These are phyloP conservation scores for Leptothorax acervorum DNA, from an alignment of 2,888 invertebrate genomes.

Conservation along the genomic window DNA sequence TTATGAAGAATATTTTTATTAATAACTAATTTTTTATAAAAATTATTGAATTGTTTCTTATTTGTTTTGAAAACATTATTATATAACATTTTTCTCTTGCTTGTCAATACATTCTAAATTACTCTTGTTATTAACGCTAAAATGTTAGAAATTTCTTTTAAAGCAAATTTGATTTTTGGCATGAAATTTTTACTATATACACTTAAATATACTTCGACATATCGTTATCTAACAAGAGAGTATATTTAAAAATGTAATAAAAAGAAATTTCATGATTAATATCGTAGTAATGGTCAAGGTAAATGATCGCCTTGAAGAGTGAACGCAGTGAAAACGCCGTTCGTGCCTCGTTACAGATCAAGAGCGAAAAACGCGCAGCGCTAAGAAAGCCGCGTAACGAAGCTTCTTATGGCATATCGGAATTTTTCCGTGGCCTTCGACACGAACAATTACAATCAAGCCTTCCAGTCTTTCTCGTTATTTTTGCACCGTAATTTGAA, in stretches of 20 bases:
- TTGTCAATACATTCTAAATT: background rate
- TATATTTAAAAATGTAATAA: background rate
- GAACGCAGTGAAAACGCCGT: constrained; percentile 46
- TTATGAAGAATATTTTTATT: background rate
- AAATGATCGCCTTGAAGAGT: constrained; percentile 51
- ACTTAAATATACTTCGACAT: background rate
- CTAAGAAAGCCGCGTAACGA: constrained; percentile 44
- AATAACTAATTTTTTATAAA: background rate
- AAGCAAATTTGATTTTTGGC: background rate
- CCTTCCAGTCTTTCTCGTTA: constrained; percentile 14
- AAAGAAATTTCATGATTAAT: constrained; percentile 21
- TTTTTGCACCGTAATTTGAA: constrained; percentile 8
- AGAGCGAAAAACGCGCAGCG: constrained; percentile 26
- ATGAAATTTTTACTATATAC: background rate
- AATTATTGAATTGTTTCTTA: background rate
- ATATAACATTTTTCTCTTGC: background rate
- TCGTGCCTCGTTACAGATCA: constrained; percentile 28
- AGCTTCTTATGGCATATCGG: constrained; percentile 43
- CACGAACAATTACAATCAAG: constrained; percentile 42
- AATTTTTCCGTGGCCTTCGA: constrained; percentile 46
- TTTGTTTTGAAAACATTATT: background rate
- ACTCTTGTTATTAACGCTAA: background rate
- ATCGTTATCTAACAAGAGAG: background rate
- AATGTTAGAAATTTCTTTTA: background rate
- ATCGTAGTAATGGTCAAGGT: constrained; percentile 62